Evolutionary conservation across 2,797 vertebrate species (phyloP).

Genomic region (Pithecia hirsuta): DNA sequence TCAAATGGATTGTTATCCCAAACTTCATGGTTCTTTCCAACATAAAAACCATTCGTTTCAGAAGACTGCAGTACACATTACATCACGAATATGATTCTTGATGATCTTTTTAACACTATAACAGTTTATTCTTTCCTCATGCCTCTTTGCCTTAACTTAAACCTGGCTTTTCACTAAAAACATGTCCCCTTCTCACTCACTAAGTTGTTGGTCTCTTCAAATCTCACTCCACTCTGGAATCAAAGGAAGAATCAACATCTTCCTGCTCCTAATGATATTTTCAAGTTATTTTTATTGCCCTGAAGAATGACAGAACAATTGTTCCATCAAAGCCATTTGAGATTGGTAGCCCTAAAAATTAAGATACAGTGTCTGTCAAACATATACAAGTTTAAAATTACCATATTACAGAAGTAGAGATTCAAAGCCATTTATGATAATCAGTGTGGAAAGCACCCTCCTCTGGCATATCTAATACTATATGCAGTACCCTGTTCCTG

Average conservation of each 20-base stretch:
- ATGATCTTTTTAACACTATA: not conserved
- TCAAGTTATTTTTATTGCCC: not conserved
- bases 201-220: not conserved
- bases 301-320: not conserved
- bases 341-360: not conserved
- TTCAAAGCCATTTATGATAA: not conserved
- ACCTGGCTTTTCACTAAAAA: not conserved
- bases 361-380: not conserved
- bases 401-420: not conserved
- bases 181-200: not conserved
- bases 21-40: not conserved
- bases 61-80: not conserved
- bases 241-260: not conserved
- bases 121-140: not conserved
- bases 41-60: not conserved
- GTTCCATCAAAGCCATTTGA: not conserved
- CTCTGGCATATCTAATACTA: not conserved
- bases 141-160: not conserved
- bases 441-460: not conserved
- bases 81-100: not conserved
- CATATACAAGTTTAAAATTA: not conserved
- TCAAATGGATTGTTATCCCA: not conserved
- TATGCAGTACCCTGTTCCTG: not conserved
- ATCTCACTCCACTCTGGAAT: not conserved
- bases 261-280: not conserved